Base-by-base conservation (phyloP, 2,888 invertebrate species). In the Chaitophorus viminalis region DNA sequence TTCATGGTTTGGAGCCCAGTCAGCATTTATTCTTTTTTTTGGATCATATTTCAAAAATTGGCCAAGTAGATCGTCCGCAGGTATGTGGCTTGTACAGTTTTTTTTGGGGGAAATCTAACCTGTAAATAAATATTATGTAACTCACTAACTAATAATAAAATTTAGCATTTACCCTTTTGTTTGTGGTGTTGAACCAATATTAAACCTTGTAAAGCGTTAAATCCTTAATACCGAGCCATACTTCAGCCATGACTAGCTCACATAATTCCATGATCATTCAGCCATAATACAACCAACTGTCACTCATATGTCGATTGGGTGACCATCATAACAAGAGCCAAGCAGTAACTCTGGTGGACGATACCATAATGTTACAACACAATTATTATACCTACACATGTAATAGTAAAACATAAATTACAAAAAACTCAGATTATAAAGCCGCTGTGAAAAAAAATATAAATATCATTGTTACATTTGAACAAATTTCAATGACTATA, bases 231-330 rank as follows among this genome's bases (percentile, higher is more conserved):
- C 96, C 97, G 0, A 97, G 97, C 98, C 99, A 99, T 8, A 96
- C 95, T 89, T 97, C 95, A 0, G 97, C 95, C 0, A 95, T 96
- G 89, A 99, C 98, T 0, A 98, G 97, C 0, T 99, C 99, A 91
- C 99, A 99, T 11, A 99, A 93, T 91, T 98, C 98, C 0, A 97
- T 96, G 89, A 99, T 99, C 33, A 97, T 92, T 99, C 99, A 0
- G 99, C 99, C 99, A 99, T 99, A 89, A 99, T 99, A 91, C 99
- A 99, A 0, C n/a, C n/a, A n/a, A n/a, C n/a, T n/a, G n/a, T n/a
- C n/a, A n/a, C n/a, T 96, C 97, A 97, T 93, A 99, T 94, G 92
- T 99, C 99, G 25, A 99, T 98, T 0, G 98, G 96, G 1, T 99
- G 97, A 0, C 98, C 98, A 91, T 99, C 99, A 92, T 98, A 97